Percentiles rank a stretch among this genome's conserved stretches.
phyloP scores from a whole-genome alignment of 2,797 vertebrate species.

The Enteromius anoplus region DNA sequence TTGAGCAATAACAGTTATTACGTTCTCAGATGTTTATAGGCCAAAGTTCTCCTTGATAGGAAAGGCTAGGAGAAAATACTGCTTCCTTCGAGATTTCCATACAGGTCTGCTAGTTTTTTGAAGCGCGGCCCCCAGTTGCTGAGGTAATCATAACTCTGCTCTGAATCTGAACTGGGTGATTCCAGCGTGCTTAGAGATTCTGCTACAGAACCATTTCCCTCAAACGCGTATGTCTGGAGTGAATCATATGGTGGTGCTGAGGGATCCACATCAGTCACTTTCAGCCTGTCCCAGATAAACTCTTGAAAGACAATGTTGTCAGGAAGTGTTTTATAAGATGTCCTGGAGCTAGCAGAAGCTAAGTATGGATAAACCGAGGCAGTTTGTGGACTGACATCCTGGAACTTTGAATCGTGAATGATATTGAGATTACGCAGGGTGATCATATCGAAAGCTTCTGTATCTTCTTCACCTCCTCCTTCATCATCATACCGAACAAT shows the following conservation, averaged over 20 bases:
- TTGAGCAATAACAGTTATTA: background rate
- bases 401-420: conserved; percentile 83
- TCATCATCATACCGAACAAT: conserved; percentile 96
- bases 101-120: conserved; percentile 94
- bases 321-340: conserved; percentile 85
- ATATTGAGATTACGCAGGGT: conserved; percentile 91
- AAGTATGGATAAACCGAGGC: conserved; percentile 87
- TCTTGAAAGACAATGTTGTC: conserved; percentile 94
- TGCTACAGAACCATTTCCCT: conserved; percentile 91
- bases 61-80: conserved; percentile 87
- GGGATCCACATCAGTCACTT: conserved; percentile 90
- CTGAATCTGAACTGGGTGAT: conserved; percentile 93
- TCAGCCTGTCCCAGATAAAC: conserved; percentile 96
- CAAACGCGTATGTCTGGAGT: conserved; percentile 94
- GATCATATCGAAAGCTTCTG: conserved; percentile 96
- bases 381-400: conserved; percentile 91
- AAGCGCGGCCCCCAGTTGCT: conserved; percentile 97
- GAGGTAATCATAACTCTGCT: conserved; percentile 97
- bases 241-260: conserved; percentile 93
- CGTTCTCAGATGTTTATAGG: background rate
- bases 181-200: conserved; percentile 95
- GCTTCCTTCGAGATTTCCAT: conserved; percentile 85
- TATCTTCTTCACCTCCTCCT: conserved; percentile 96
- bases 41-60: conserved; percentile 5
- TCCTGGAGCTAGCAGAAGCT: conserved; percentile 76